A percentile compares a stretch with the other conserved stretches of the same genome.
Evolutionary conservation across 1,140 invertebrate species (phyloP).

Genomic region (Trachymyrmex cornetzi): DNA sequence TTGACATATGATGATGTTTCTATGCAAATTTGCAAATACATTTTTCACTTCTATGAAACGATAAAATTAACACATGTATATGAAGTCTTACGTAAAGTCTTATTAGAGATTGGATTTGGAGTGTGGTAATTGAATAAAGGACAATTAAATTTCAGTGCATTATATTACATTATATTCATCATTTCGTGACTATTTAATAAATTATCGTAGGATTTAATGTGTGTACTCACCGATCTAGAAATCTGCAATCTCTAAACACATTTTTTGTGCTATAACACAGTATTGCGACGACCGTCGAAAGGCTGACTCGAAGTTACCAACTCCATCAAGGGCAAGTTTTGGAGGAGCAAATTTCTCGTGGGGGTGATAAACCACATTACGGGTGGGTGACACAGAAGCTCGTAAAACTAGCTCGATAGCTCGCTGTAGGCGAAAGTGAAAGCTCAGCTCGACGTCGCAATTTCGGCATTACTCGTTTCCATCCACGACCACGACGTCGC

Average conservation of each 20-base stretch:
- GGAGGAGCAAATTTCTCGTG: slow-evolving; percentile 55
- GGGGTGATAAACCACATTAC: slow-evolving; percentile 73
- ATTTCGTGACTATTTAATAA: neutral
- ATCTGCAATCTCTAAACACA: neutral
- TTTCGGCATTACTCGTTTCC: neutral
- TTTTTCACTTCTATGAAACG: too few relatives aligned
- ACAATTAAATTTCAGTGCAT: neutral
- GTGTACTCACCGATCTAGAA: too few relatives aligned
- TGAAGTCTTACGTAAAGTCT: too few relatives aligned
- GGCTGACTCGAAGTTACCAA: neutral
- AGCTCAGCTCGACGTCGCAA: slow-evolving; percentile 73
- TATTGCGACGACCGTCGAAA: neutral
- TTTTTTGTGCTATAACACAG: neutral
- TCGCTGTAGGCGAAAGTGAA: slow-evolving; percentile 72
- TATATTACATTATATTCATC: neutral
- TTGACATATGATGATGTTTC: too few relatives aligned
- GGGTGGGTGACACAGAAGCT: slow-evolving; percentile 53
- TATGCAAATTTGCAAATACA: too few relatives aligned
- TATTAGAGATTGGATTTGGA: too few relatives aligned
- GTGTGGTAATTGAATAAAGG: neutral
- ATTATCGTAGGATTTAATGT: neutral
- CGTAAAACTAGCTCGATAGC: slow-evolving; percentile 70
- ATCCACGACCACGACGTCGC: slow-evolving; percentile 20
- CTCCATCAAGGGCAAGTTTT: neutral
- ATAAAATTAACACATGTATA: too few relatives aligned